Evolutionary conservation across 2,797 vertebrate genomes (phyloP), one percentile per base, ranked within the genome.

Genomic region (Chiloscyllium punctatum): DNA sequence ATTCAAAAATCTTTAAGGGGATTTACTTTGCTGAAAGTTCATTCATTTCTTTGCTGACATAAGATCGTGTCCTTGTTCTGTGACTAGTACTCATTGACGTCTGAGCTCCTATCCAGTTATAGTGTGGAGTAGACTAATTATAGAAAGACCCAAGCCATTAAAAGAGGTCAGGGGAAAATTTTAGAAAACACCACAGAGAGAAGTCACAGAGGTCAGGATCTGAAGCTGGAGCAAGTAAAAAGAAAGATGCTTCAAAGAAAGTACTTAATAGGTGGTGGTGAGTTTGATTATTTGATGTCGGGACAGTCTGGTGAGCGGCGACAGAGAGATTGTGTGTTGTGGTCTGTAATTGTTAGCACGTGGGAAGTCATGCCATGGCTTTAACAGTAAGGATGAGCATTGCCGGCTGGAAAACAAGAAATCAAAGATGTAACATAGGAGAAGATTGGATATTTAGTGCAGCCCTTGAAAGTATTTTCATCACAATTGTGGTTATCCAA

Each of bases 301-400:
- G 94, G 94, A 74, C 68, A 71, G 94, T 94, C 94, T 94, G 37
- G 94, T 30, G 25, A 71, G 94, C 42, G 94, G 94, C 94, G 94
- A 94, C 94, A 94, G 94, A 74, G 68, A 72, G 94, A 94, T 48
- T 74, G 68, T 94, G 42, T 94, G 94, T 94, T 94, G 94, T 94
- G 69, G 94, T 94, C 27, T 72, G 94, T 94, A 94, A 94, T 94
- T 94, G 94, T 72, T 71, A 94, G 42, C 68, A 94, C 23, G 94
- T 94, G 92, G 92, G 37, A 37, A 94, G 69, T 94, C 48, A 72
- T 13, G 68, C 94, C 74, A 27, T 42, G 90, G 33, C 90, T 92
- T 71, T 30, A 51, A 74, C 68, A 51, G 68, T 51, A 5, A 94
- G 27, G 94, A 94, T 74, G 71, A 94, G 69, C 94, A 16, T 18